Conservation (phyloP, 2,797 vertebrate species). For the Hydrolagus colliei region DNA sequence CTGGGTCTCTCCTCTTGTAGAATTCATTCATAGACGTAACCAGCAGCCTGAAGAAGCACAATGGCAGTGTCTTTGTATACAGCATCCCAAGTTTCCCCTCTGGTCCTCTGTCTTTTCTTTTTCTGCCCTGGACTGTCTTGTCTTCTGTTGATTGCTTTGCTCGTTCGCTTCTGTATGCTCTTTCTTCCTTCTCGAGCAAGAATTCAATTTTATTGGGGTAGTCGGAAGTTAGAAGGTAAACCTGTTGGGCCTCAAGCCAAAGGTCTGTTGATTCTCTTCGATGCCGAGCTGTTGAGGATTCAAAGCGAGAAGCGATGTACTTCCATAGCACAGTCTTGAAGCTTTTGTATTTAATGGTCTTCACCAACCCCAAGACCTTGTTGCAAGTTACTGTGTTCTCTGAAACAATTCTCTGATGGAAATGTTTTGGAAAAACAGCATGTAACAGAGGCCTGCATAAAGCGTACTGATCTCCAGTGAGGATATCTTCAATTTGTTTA, state of each 20-base stretch:
- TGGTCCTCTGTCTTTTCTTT: constrained; percentile 43
- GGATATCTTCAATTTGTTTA: constrained; percentile 45
- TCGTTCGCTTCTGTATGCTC: constrained; percentile 52
- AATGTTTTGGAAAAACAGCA: constrained; percentile 57
- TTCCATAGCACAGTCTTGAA: constrained; percentile 47
- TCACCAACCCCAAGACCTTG: constrained; percentile 45
- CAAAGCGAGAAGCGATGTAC: constrained; percentile 48
- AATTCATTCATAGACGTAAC: constrained; percentile 56
- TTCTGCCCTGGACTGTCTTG: constrained; percentile 34
- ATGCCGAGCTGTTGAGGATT: constrained; percentile 36
- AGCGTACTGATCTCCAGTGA: constrained; percentile 43
- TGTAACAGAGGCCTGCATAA: constrained; percentile 52
- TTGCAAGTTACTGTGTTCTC: constrained; percentile 52
- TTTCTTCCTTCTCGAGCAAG: constrained; percentile 55
- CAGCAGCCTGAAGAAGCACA: constrained; percentile 64
- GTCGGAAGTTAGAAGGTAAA: constrained; percentile 49
- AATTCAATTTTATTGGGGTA: constrained; percentile 58
- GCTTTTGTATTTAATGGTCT: background rate
- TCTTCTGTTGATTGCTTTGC: constrained; percentile 33
- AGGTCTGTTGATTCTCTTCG: constrained; percentile 62
- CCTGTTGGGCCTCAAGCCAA: constrained; percentile 57
- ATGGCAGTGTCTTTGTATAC: constrained; percentile 46
- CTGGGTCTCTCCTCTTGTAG: constrained; percentile 51
- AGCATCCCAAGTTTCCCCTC: constrained; percentile 61
- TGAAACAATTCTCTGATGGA: constrained; percentile 59